phyloP scores from a whole-genome alignment of 1,140 invertebrate genomes.

The Formica selysi region DNA sequence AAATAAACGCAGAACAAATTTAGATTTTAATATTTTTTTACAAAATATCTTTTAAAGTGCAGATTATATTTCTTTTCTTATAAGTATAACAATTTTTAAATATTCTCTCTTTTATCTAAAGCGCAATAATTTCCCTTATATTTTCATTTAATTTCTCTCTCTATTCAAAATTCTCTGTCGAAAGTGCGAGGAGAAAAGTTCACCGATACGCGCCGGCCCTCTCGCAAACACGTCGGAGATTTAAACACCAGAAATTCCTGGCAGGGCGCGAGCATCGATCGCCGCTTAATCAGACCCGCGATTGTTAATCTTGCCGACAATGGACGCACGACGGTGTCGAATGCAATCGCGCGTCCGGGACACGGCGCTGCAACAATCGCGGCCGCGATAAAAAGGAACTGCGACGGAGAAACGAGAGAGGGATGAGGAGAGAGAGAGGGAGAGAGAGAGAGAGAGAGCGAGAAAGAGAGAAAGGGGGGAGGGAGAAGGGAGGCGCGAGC shows the following conservation, averaged over 20 bases:
- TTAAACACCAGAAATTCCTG: constrained; percentile 36
- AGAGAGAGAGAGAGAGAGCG: constrained; percentile 47
- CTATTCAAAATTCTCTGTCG: neutral
- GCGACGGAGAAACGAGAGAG: neutral
- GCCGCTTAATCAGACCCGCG: constrained; percentile 53
- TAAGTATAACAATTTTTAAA: neutral
- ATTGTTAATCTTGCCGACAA: constrained; percentile 62
- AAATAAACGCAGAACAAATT: neutral
- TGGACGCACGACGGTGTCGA: constrained; percentile 54
- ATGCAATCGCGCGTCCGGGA: constrained; percentile 50
- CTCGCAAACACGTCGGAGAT: constrained; percentile 33
- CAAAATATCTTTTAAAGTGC: too few species aligned
- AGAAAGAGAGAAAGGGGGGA: constrained; percentile 16
- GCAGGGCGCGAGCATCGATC: constrained; percentile 30
- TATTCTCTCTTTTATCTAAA: neutral
- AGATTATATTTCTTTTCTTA: neutral
- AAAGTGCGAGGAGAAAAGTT: neutral
- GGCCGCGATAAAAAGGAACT: constrained; percentile 58
- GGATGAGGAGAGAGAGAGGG: constrained; percentile 1
- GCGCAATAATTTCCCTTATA: neutral
- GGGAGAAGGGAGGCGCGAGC: constrained; percentile 28
- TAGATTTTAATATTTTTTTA: neutral
- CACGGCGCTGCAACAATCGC: constrained; percentile 42
- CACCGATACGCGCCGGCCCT: neutral
- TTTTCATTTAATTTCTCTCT: neutral